Conservation (phyloP, 2,888 invertebrate genomes). For the Gryllus longicercus region DNA sequence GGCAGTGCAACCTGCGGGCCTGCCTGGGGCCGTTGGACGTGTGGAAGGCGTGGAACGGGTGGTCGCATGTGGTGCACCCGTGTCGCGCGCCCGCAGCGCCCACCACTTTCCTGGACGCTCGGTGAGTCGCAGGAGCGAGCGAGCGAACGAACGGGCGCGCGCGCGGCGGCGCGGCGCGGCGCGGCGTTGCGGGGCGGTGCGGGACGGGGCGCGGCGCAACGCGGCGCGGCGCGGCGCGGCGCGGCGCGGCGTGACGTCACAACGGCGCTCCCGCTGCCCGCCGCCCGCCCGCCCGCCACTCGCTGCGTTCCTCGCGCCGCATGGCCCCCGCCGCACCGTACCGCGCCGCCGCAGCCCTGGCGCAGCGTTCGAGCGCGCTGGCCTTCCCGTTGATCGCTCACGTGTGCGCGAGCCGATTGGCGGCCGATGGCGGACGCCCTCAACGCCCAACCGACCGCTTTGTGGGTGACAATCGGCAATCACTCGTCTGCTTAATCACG, state of each 20-base stretch:
- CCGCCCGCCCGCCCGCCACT: too few relatives aligned
- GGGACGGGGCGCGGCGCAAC: not conserved
- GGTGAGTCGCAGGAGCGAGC: not conserved
- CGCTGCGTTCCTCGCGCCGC: too few relatives aligned
- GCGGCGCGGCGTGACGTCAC: not conserved
- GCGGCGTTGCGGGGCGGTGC: not conserved
- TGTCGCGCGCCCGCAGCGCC: not conserved
- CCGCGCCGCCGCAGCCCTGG: too few relatives aligned
- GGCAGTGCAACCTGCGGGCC: constrained; percentile 33
- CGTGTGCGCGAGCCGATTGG: too few relatives aligned
- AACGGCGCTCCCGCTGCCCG: not conserved
- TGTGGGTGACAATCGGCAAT: too few relatives aligned
- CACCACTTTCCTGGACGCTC: not conserved
- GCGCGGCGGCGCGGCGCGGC: not conserved
- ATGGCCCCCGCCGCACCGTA: too few relatives aligned
- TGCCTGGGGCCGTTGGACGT: constrained; percentile 35
- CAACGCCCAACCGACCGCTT: too few relatives aligned
- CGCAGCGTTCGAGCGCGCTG: too few relatives aligned
- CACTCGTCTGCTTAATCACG: too few relatives aligned
- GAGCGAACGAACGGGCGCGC: not conserved
- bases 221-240: not conserved
- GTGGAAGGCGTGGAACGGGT: constrained; percentile 36
- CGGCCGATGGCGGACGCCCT: too few relatives aligned
- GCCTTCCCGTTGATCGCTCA: too few relatives aligned
- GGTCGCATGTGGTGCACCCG: constrained; percentile 36